Conservation (phyloP, 2,888 invertebrate species). For the Hyalella azteca region DNA sequence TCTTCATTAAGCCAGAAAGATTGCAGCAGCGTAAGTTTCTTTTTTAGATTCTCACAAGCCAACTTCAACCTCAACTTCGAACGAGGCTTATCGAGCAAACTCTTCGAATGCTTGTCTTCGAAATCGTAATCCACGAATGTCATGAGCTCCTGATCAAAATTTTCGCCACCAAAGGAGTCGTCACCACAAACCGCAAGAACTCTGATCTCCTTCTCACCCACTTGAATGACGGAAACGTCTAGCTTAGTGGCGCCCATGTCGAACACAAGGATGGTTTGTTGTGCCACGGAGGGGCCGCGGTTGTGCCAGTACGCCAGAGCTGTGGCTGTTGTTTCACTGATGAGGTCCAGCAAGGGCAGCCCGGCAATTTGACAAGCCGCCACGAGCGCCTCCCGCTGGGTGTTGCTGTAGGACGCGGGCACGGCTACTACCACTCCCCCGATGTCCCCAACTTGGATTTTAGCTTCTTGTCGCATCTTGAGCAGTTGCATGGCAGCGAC, state of each 20-base stretch:
- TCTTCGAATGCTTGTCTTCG: neutral
- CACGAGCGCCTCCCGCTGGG: conserved; percentile 7
- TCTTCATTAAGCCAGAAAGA: neutral
- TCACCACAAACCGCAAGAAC: neutral
- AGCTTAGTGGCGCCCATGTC: neutral
- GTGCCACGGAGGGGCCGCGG: neutral
- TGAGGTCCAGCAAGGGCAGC: neutral
- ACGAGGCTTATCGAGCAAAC: neutral
- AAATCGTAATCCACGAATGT: neutral
- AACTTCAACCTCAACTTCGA: neutral
- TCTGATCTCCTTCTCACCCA: neutral
- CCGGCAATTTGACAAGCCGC: neutral
- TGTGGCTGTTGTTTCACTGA: neutral
- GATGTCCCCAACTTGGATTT: neutral
- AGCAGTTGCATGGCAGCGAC: neutral
- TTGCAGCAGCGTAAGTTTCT: neutral
- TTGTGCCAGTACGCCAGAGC: neutral
- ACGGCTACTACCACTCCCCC: neutral
- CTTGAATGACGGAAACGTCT: neutral
- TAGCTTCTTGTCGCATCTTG: neutral
- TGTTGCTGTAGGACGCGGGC: neutral
- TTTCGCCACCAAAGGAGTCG: neutral
- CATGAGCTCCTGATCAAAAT: neutral
- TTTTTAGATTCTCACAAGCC: neutral
- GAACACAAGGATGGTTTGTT: neutral